These are phyloP conservation scores for Tretioscincus oriximinensis DNA, from an alignment of 2,113 vertebrate genomes.

Conservation along the genomic window DNA sequence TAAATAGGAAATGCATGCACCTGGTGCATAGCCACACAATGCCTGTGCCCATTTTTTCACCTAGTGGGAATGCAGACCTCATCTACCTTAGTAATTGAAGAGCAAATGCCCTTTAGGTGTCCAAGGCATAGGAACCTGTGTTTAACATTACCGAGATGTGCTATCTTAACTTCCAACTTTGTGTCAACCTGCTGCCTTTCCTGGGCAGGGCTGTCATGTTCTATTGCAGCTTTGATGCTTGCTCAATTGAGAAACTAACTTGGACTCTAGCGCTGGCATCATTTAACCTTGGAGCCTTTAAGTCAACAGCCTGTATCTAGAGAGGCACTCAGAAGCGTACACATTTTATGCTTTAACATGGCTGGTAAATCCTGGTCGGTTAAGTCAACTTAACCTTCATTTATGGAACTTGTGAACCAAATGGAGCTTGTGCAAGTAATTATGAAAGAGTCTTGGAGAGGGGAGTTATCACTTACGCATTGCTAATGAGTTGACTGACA, in stretches of 20 bases:
- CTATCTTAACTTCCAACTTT: slow-evolving; percentile 68
- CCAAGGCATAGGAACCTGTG: slow-evolving; percentile 25
- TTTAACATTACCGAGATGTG: slow-evolving; percentile 39
- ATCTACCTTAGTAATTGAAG: neutral
- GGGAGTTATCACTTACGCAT: slow-evolving; percentile 91
- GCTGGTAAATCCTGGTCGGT: slow-evolving; percentile 93
- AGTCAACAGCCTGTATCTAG: slow-evolving; percentile 69
- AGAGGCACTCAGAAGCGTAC: slow-evolving; percentile 75
- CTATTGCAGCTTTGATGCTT: slow-evolving; percentile 35
- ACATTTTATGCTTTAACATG: slow-evolving; percentile 97
- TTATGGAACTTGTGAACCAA: slow-evolving; percentile 91
- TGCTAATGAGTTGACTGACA: slow-evolving; percentile 93
- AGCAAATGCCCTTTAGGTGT: fast-evolving
- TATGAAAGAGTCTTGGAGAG: slow-evolving; percentile 82
- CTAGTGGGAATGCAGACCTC: too few species aligned
- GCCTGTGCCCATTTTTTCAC: too few species aligned
- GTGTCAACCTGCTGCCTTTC: slow-evolving; percentile 50
- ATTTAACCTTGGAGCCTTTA: slow-evolving; percentile 86
- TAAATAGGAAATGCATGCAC: too few species aligned
- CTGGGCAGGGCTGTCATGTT: slow-evolving; percentile 62
- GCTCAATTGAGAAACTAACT: slow-evolving; percentile 64
- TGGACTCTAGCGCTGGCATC: slow-evolving; percentile 74
- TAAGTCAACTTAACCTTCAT: slow-evolving; percentile 99
- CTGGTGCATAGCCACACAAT: too few species aligned
- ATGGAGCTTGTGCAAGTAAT: slow-evolving; percentile 89